Conservation (phyloP, 2,113 vertebrate genomes). For the Patagioenas fasciata region DNA sequence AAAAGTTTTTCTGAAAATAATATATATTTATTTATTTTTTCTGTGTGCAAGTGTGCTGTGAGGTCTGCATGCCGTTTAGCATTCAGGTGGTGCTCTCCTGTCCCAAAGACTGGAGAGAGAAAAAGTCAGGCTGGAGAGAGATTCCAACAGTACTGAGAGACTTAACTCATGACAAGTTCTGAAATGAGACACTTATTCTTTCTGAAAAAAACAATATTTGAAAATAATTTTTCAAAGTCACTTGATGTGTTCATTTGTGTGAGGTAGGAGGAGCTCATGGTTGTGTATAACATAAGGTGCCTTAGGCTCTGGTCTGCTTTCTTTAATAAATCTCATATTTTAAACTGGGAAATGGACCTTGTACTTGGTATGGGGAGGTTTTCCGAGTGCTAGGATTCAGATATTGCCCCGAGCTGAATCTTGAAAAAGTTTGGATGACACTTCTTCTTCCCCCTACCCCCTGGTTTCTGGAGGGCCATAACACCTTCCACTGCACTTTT, state of each 20-base stretch:
- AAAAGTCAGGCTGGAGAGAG: neutral
- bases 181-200: neutral
- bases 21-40: no score
- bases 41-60: no score
- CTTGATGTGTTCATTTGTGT: neutral
- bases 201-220: neutral
- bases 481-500: neutral
- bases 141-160: neutral
- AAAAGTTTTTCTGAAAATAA: neutral
- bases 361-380: neutral
- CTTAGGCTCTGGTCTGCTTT: neutral
- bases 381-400: neutral
- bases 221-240: neutral
- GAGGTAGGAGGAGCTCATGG: neutral
- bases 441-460: neutral
- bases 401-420: neutral
- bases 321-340: neutral
- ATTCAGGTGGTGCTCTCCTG: neutral
- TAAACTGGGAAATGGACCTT: neutral
- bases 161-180: neutral
- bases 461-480: neutral
- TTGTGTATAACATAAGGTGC: neutral
- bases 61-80: neutral
- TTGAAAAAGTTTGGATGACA: neutral
- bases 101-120: neutral